These are phyloP conservation scores for Cephus pygmeus DNA, from an alignment of 2,888 invertebrate species.

Conservation along the genomic window DNA sequence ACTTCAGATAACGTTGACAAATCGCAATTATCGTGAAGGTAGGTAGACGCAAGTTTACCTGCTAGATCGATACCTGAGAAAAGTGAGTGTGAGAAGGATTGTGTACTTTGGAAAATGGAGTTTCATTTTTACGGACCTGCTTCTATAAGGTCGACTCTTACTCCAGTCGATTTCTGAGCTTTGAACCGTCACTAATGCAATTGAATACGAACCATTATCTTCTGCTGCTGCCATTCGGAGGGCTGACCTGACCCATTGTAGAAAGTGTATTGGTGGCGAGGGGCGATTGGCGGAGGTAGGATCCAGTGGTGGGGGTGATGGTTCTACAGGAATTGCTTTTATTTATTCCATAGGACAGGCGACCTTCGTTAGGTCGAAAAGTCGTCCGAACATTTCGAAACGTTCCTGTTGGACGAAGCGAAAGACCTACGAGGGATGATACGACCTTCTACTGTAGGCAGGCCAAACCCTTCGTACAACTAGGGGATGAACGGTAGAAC, in stretches of 20 bases:
- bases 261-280: neutral
- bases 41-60: neutral
- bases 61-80: neutral
- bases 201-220: slow-evolving; percentile 1
- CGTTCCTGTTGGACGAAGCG: neutral
- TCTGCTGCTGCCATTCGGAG: neutral
- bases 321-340: neutral
- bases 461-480: neutral
- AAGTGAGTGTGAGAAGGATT: neutral
- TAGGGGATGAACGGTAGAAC: neutral
- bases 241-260: neutral
- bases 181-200: slow-evolving; percentile 6
- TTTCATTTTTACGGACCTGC: neutral
- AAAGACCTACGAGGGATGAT: neutral
- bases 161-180: neutral
- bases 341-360: neutral
- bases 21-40: neutral
- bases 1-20: neutral
- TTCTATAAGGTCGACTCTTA: neutral
- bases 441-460: neutral
- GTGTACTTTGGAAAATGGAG: neutral
- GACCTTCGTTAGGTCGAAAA: neutral
- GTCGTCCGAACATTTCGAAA: neutral
- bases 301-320: neutral
- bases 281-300: neutral